Percentiles rank a stretch among this genome's conserved stretches.
Evolutionary conservation across 2,797 vertebrate genomes (phyloP).

Genomic region (Sylvia borin): DNA sequence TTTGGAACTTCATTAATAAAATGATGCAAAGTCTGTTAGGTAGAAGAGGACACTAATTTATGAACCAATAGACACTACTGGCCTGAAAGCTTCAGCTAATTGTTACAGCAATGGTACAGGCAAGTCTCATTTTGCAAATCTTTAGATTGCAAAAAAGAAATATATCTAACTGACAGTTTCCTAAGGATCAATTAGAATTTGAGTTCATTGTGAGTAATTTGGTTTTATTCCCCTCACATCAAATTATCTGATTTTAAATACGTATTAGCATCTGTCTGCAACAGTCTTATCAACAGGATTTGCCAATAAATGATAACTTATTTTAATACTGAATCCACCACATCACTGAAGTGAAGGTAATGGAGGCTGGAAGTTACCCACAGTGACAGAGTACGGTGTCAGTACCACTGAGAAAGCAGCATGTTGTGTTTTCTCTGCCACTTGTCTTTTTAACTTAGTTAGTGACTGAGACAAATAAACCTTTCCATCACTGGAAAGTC

Average conservation of each 20-base stretch:
- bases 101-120: neutral
- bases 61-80: neutral
- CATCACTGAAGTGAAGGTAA: neutral
- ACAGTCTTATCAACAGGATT: neutral
- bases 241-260: neutral
- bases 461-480: neutral
- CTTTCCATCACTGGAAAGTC: neutral
- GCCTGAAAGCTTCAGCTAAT: neutral
- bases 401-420: neutral
- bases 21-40: neutral
- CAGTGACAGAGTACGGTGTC: neutral
- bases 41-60: conserved; percentile 1
- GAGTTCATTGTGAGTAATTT: neutral
- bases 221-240: neutral
- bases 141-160: neutral
- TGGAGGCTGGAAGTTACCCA: neutral
- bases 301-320: neutral
- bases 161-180: neutral
- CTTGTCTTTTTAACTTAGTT: neutral
- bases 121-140: neutral
- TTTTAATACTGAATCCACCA: neutral
- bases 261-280: neutral
- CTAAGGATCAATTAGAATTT: neutral
- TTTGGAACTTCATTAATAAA: neutral
- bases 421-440: neutral